These are phyloP conservation scores for Pachyrhynchus sulphureomaculatus DNA, from an alignment of 1,140 invertebrate species.

Conservation along the genomic window DNA sequence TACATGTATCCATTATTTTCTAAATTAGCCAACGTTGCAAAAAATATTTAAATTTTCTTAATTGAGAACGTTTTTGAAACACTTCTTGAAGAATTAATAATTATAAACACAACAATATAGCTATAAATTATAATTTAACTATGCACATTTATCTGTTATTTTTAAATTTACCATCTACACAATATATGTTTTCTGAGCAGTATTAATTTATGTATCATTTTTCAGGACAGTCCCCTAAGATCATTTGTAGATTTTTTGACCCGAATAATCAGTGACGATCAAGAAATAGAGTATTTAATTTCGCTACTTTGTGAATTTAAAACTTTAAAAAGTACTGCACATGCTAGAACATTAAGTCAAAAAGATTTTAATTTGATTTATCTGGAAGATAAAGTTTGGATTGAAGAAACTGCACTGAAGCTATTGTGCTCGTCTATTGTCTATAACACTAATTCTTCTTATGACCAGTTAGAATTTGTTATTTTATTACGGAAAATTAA, in stretches of 20 bases:
- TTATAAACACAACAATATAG: no score
- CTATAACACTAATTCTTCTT: conserved; percentile 57
- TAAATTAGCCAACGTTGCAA: no score
- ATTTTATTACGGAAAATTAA: conserved; percentile 27
- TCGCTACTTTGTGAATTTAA: conserved; percentile 37
- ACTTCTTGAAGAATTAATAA: no score
- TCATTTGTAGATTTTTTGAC: conserved; percentile 56
- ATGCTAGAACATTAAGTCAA: conserved; percentile 39
- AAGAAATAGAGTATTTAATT: conserved; percentile 31
- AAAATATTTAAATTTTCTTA: no score
- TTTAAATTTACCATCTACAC: no score
- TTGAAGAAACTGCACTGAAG: conserved; percentile 57
- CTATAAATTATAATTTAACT: no score
- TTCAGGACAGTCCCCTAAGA: conserved; percentile 62
- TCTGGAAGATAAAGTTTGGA: conserved; percentile 53
- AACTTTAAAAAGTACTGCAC: conserved; percentile 34
- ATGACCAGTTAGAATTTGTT: conserved; percentile 53
- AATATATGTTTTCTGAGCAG: no score
- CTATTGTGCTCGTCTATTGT: conserved; percentile 58
- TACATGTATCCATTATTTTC: no score
- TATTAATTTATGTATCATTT: no score
- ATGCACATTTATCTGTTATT: no score
- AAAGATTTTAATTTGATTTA: conserved; percentile 45
- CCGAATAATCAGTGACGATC: conserved; percentile 46
- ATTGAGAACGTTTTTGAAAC: no score